Percentiles rank a stretch among this genome's conserved stretches.
phyloP scores from a whole-genome alignment of 2,797 vertebrate genomes.

The Xerus rutilus region DNA sequence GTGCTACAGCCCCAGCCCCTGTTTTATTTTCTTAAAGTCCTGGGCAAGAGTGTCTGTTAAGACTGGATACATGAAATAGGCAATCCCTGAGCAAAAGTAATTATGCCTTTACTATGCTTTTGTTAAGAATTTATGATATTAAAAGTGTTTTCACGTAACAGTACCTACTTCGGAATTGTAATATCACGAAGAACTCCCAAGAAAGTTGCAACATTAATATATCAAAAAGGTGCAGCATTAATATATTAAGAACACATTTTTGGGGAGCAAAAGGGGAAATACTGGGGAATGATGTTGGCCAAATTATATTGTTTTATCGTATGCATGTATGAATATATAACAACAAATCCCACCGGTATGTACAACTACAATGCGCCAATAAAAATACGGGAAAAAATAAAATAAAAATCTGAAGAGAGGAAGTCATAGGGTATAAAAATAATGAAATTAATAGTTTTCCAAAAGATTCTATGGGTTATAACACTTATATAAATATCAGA shows the following conservation, averaged over 20 bases:
- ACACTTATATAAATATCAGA: constrained; percentile 17
- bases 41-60: background rate
- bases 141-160: background rate
- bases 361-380: no score
- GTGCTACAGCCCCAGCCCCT: background rate
- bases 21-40: constrained; percentile 61
- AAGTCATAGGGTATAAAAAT: background rate
- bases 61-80: background rate
- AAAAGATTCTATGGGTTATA: background rate
- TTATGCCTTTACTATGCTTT: background rate
- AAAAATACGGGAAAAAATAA: background rate
- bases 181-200: background rate
- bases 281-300: no score
- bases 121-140: constrained; percentile 16
- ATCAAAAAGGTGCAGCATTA: background rate
- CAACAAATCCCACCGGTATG: no score
- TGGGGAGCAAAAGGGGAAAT: no score
- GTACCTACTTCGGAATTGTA: constrained; percentile 5
- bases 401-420: constrained; percentile 24
- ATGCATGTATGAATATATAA: no score
- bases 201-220: no score
- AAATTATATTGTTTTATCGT: no score
- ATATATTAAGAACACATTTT: background rate
- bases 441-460: background rate
- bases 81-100: background rate